A percentile compares a stretch with the other conserved stretches of the same genome.
These are phyloP conservation scores for Pantherophis alleghaniensis DNA, from an alignment of 2,797 vertebrate genomes.

Conservation along the genomic window DNA sequence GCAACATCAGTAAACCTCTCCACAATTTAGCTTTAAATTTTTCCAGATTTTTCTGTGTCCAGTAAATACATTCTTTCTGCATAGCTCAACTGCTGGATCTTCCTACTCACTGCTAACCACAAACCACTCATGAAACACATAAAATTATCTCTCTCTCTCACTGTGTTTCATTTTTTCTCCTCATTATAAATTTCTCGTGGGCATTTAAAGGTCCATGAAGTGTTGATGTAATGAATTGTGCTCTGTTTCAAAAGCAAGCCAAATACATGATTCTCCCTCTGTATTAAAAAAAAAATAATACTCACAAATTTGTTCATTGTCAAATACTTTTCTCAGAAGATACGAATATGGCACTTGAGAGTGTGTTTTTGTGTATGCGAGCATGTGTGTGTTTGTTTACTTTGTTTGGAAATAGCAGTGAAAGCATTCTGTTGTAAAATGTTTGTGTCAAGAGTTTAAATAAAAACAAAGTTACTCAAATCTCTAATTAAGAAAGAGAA, in stretches of 20 bases:
- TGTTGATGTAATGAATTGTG: slow-evolving; percentile 21
- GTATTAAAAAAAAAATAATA: neutral
- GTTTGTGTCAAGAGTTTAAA: slow-evolving; percentile 31
- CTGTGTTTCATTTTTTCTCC: slow-evolving; percentile 23
- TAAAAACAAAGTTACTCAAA: neutral
- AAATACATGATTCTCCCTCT: slow-evolving; percentile 6
- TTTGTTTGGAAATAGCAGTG: neutral
- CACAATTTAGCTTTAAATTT: slow-evolving; percentile 19
- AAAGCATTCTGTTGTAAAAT: slow-evolving; percentile 26
- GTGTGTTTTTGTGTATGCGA: neutral
- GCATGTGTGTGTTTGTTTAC: neutral
- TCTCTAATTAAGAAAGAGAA: slow-evolving; percentile 14
- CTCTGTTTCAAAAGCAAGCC: slow-evolving; percentile 13
- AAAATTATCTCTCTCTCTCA: slow-evolving; percentile 34
- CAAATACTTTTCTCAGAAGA: slow-evolving; percentile 9
- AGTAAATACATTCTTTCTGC: slow-evolving; percentile 12
- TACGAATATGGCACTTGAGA: neutral
- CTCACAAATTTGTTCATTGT: slow-evolving; percentile 6
- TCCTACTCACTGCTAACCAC: slow-evolving; percentile 23
- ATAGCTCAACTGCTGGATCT: slow-evolving; percentile 28
- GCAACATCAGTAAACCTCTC: slow-evolving; percentile 23
- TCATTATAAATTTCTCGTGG: slow-evolving; percentile 40
- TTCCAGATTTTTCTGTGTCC: slow-evolving; percentile 20
- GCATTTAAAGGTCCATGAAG: slow-evolving; percentile 18
- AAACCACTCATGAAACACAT: slow-evolving; percentile 30